Percentiles rank a stretch among this genome's conserved stretches.
Evolutionary conservation across 2,888 invertebrate species (phyloP).

Genomic region (Malthinus seriepunctatus): DNA sequence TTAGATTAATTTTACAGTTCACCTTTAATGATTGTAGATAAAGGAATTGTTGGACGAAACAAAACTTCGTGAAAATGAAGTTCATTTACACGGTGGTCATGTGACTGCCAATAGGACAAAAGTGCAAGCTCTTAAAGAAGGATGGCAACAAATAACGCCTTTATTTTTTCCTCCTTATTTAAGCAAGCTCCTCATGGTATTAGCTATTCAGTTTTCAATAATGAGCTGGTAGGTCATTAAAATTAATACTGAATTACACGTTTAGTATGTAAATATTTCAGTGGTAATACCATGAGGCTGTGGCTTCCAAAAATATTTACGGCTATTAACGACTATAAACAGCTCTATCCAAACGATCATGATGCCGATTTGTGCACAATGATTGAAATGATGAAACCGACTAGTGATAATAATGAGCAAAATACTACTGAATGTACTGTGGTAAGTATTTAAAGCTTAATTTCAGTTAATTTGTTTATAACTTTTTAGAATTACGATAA

Average conservation of each 20-base stretch:
- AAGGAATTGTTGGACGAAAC: constrained; percentile 48
- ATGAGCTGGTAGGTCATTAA: constrained; percentile 68
- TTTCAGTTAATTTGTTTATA: background rate
- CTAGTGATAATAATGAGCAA: constrained; percentile 25
- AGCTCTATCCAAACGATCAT: constrained; percentile 36
- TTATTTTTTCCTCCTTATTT: constrained; percentile 67
- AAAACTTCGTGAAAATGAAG: constrained; percentile 41
- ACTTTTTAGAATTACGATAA: constrained; percentile 43
- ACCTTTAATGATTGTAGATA: constrained; percentile 42
- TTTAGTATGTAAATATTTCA: constrained; percentile 31
- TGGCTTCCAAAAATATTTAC: constrained; percentile 88
- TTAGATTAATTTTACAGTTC: background rate
- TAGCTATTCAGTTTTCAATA: constrained; percentile 66
- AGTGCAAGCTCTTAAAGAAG: constrained; percentile 60
- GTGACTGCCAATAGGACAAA: constrained; percentile 42
- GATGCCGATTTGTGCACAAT: constrained; percentile 55
- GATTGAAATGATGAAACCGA: constrained; percentile 55
- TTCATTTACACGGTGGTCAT: constrained; percentile 50
- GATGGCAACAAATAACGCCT: constrained; percentile 65
- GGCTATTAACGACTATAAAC: constrained; percentile 59
- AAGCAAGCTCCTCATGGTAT: constrained; percentile 64
- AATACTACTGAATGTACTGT: constrained; percentile 32
- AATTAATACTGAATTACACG: background rate
- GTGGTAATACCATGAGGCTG: constrained; percentile 76
- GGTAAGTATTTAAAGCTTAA: constrained; percentile 24